Evolutionary conservation across 1,140 invertebrate species (phyloP).

Genomic region (Coptotermes formosanus): DNA sequence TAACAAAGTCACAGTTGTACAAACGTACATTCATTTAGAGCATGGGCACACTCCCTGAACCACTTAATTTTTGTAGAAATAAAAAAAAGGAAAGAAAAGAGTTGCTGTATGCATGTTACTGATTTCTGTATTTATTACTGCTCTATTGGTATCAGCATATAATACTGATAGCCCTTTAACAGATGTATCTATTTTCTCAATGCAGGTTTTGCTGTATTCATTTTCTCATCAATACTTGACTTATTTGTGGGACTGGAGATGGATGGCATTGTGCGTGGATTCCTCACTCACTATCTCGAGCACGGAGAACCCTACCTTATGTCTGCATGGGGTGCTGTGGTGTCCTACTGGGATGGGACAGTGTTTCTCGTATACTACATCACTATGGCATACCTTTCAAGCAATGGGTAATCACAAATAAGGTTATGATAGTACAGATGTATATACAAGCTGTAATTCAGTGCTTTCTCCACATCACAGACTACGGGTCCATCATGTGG

Average conservation of each 20-base stretch:
- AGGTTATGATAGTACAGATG: background rate
- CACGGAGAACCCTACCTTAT: conserved; percentile 20
- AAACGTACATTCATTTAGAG: no score
- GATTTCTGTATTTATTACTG: no score
- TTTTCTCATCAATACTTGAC: background rate
- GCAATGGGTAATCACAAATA: conserved; percentile 17
- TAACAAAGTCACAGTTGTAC: no score
- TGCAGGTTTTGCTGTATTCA: conserved; percentile 16
- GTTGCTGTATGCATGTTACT: no score
- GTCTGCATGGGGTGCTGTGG: conserved; percentile 17
- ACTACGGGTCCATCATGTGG: no score
- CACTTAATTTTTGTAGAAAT: no score
- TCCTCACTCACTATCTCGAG: background rate
- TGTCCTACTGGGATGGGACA: background rate
- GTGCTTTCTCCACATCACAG: no score
- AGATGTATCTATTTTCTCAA: no score
- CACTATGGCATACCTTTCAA: background rate
- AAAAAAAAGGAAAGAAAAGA: no score
- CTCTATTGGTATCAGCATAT: no score
- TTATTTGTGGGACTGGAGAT: background rate
- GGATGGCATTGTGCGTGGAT: conserved; percentile 3
- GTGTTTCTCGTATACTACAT: background rate
- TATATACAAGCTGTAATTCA: background rate
- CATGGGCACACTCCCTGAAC: no score
- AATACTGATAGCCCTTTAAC: no score